Conservation (phyloP, 2,888 invertebrate genomes). For the Apocheima hispidaria region DNA sequence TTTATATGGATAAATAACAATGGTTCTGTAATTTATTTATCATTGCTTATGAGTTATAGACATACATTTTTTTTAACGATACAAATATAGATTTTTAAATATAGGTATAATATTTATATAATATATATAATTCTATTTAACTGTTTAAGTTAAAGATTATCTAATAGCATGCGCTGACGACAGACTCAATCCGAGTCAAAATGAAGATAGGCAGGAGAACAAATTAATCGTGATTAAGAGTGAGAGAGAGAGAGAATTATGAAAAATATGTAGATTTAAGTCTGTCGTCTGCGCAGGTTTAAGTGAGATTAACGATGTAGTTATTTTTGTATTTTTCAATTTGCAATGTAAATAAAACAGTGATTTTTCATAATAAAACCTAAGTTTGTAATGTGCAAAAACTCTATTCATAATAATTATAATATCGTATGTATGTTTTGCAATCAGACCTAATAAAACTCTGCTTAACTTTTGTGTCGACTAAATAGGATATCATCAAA, state of each 20-base stretch:
- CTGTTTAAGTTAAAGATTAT: slow-evolving; percentile 61
- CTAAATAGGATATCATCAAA: slow-evolving; percentile 54
- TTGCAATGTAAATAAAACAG: slow-evolving; percentile 27
- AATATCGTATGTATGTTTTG: slow-evolving; percentile 16
- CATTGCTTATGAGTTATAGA: slow-evolving; percentile 31
- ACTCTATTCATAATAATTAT: background rate
- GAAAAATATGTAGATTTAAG: background rate
- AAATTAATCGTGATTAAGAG: too few species aligned
- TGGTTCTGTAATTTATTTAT: slow-evolving; percentile 27
- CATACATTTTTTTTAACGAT: slow-evolving; percentile 34
- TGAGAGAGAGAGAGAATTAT: background rate
- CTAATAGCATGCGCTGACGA: slow-evolving; percentile 16
- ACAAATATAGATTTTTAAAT: slow-evolving; percentile 39
- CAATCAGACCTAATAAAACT: slow-evolving; percentile 27
- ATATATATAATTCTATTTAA: slow-evolving; percentile 29
- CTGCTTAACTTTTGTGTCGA: slow-evolving; percentile 38
- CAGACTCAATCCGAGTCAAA: background rate
- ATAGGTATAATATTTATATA: slow-evolving; percentile 41
- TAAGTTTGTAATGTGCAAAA: slow-evolving; percentile 19
- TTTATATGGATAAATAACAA: slow-evolving; percentile 16
- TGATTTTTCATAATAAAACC: slow-evolving; percentile 12
- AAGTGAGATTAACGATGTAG: slow-evolving; percentile 75
- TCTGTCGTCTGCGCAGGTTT: slow-evolving; percentile 27
- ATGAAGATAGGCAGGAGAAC: too few species aligned
- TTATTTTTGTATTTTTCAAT: slow-evolving; percentile 76